These are phyloP conservation scores for Cyanoderma ruficeps DNA, from an alignment of 2,113 vertebrate species.

Conservation along the genomic window DNA sequence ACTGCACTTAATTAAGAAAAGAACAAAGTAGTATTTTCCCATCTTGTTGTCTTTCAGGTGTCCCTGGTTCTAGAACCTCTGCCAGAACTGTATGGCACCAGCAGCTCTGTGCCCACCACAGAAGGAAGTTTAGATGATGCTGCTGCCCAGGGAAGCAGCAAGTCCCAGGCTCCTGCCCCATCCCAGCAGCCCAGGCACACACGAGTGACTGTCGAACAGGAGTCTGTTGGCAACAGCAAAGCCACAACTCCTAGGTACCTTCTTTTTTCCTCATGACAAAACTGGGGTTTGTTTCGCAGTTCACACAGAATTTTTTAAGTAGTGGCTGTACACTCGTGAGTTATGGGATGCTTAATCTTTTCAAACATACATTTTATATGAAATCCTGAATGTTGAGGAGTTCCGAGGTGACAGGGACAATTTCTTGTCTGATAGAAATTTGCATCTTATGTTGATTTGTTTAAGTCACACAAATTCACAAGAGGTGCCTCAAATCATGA, in stretches of 20 bases:
- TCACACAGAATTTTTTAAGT: neutral
- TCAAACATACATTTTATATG: fast-evolving
- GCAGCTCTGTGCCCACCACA: conserved; percentile 69
- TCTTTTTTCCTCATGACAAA: neutral
- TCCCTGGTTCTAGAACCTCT: conserved; percentile 87
- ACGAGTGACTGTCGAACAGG: conserved; percentile 33
- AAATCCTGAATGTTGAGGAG: neutral
- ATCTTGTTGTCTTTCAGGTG: conserved; percentile 74
- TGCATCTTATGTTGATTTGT: fast-evolving
- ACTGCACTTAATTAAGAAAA: neutral
- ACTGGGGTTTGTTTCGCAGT: neutral
- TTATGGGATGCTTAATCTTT: neutral
- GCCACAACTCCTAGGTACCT: conserved; percentile 80
- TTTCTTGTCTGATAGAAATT: neutral
- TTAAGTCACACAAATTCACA: neutral
- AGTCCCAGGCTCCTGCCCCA: conserved; percentile 21
- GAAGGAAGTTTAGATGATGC: conserved; percentile 55
- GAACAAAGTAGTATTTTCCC: fast-evolving
- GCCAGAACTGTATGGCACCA: conserved; percentile 79
- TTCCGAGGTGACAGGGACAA: neutral
- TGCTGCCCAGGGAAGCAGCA: conserved; percentile 27
- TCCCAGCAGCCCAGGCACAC: conserved; percentile 14
- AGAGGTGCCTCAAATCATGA: neutral
- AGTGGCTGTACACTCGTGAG: neutral
- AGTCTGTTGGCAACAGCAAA: conserved; percentile 55